A percentile compares a stretch with the other conserved stretches of the same genome.
These are phyloP conservation scores for Palythoa grandis DNA, from an alignment of 92 coral and sea anemone species.

Conservation along the genomic window DNA sequence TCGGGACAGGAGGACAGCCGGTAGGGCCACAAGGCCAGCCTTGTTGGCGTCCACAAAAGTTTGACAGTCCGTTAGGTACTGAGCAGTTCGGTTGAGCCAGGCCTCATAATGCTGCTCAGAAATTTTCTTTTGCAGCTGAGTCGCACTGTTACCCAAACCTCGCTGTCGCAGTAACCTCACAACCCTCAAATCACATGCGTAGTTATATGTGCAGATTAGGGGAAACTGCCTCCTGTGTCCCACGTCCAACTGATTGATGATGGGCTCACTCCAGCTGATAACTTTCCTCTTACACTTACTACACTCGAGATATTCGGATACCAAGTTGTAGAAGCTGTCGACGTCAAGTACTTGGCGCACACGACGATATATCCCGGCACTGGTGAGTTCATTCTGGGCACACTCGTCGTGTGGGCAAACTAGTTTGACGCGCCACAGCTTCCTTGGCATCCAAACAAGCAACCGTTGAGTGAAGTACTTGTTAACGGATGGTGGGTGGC, in stretches of 20 bases:
- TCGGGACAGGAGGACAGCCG: slow-evolving; percentile 39
- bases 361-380: slow-evolving; percentile 42
- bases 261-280: slow-evolving; percentile 34
- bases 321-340: slow-evolving; percentile 27
- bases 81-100: slow-evolving; percentile 36
- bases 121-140: background rate
- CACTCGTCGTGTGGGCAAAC: slow-evolving; percentile 55
- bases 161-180: slow-evolving; percentile 29
- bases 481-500: background rate
- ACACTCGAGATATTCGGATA: slow-evolving; percentile 39
- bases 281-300: slow-evolving; percentile 6
- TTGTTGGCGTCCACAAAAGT: slow-evolving; percentile 26
- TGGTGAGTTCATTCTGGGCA: slow-evolving; percentile 19
- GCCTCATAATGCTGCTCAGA: slow-evolving; percentile 15
- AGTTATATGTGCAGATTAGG: slow-evolving; percentile 25
- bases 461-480: slow-evolving; percentile 56
- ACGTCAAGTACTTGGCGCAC: slow-evolving; percentile 5
- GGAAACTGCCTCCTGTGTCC: slow-evolving; percentile 40
- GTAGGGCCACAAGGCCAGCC: background rate
- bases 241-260: slow-evolving; percentile 36
- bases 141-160: slow-evolving; percentile 37
- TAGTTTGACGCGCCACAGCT: slow-evolving; percentile 61
- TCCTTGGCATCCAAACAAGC: slow-evolving; percentile 73
- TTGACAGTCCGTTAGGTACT: slow-evolving; percentile 44
- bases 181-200: slow-evolving; percentile 32